Conservation (phyloP, 2,888 invertebrate genomes). For the Macaria notata region DNA sequence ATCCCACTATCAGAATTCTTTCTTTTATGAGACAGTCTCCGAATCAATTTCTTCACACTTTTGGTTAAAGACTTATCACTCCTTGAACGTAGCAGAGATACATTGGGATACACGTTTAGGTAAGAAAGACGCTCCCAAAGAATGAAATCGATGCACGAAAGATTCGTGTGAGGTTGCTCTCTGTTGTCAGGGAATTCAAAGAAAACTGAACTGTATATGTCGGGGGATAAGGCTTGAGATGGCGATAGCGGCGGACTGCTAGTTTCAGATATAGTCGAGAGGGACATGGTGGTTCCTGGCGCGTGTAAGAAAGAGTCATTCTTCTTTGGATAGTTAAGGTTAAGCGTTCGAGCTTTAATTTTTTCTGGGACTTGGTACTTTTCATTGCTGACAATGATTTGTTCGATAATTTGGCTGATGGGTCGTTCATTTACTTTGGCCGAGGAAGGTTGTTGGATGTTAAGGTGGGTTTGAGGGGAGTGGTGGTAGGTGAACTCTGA, state of each 20-base stretch:
- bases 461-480: slow-evolving; percentile 43
- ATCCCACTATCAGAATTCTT: slow-evolving; percentile 47
- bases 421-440: slow-evolving; percentile 42
- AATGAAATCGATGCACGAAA: slow-evolving; percentile 69
- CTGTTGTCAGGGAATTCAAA: slow-evolving; percentile 60
- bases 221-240: slow-evolving; percentile 53
- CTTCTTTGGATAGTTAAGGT: slow-evolving; percentile 46
- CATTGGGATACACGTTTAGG: slow-evolving; percentile 61
- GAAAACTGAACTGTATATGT: slow-evolving; percentile 70
- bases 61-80: slow-evolving; percentile 53
- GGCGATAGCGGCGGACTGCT: slow-evolving; percentile 50
- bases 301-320: slow-evolving; percentile 69
- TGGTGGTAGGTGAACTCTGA: slow-evolving; percentile 56
- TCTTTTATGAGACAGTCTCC: slow-evolving; percentile 49
- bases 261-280: slow-evolving; percentile 67
- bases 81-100: slow-evolving; percentile 54
- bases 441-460: slow-evolving; percentile 28
- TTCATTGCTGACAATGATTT: slow-evolving; percentile 56
- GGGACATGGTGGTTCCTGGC: slow-evolving; percentile 46
- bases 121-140: slow-evolving; percentile 69
- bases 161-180: slow-evolving; percentile 48
- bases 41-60: slow-evolving; percentile 44
- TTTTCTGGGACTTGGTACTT: slow-evolving; percentile 60
- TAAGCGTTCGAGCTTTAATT: slow-evolving; percentile 48
- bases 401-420: slow-evolving; percentile 57